A percentile compares a stretch with the other conserved stretches of the same genome.
These are phyloP conservation scores for Sabatieria punctata DNA, from an alignment of 2,888 invertebrate genomes.

Conservation along the genomic window DNA sequence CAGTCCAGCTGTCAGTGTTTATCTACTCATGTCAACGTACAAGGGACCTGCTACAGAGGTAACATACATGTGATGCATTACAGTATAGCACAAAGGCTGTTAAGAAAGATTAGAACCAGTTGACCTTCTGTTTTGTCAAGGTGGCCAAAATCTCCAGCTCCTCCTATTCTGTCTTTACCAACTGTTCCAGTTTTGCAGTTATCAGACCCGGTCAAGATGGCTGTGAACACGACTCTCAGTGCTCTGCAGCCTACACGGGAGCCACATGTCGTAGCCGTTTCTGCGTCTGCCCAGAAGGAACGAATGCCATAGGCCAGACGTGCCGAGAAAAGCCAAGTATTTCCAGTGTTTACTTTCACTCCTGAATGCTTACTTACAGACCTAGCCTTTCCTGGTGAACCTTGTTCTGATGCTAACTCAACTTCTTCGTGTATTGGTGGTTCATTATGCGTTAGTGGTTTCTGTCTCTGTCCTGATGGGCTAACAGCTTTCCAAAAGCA, in stretches of 20 bases:
- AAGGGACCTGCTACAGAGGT: slow-evolving; percentile 27
- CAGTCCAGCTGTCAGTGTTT: slow-evolving; percentile 29
- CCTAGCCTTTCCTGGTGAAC: background rate
- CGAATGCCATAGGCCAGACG: slow-evolving; percentile 25
- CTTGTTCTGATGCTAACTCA: background rate
- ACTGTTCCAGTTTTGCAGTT: slow-evolving; percentile 16
- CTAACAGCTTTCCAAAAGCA: background rate
- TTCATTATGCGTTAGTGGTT: background rate
- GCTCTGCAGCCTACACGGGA: slow-evolving; percentile 24
- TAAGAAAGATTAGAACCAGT: background rate
- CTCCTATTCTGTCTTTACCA: slow-evolving; percentile 2
- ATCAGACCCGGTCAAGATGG: slow-evolving; percentile 30
- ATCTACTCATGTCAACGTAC: slow-evolving; percentile 29
- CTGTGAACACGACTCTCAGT: slow-evolving; percentile 26
- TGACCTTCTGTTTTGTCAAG: background rate
- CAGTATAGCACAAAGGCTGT: background rate
- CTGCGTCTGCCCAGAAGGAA: slow-evolving; percentile 28
- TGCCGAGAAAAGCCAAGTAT: too few species aligned
- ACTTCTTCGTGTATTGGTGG: background rate
- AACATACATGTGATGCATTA: slow-evolving; percentile 1
- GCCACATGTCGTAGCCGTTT: slow-evolving; percentile 22
- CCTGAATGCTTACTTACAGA: too few species aligned
- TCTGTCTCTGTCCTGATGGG: slow-evolving; percentile 6
- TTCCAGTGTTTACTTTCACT: too few species aligned
- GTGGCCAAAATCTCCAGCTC: background rate